A percentile compares a stretch with the other conserved stretches of the same genome.
phyloP scores from a whole-genome alignment of 2,797 vertebrate species.

The Sorex maritimensis region DNA sequence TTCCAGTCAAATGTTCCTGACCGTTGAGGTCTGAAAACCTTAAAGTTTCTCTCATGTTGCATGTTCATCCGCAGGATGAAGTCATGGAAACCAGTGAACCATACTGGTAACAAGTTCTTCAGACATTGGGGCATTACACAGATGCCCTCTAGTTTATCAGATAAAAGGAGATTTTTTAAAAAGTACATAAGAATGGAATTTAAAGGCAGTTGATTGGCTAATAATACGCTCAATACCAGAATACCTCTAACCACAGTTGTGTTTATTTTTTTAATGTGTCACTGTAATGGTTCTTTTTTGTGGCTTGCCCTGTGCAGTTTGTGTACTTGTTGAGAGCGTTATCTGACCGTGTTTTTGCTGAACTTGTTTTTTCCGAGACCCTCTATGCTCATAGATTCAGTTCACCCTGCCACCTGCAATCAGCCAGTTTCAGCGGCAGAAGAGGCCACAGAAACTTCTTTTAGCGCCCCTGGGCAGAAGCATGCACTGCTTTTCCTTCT shows the following conservation, averaged over 20 bases:
- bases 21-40: neutral
- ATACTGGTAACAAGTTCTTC: neutral
- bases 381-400: constrained; percentile 43
- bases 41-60: neutral
- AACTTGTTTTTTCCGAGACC: constrained; percentile 80
- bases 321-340: constrained; percentile 48
- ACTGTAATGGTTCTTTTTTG: constrained; percentile 76
- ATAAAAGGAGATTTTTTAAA: constrained; percentile 1
- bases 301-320: constrained; percentile 42
- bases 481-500: constrained; percentile 79
- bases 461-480: constrained; percentile 67
- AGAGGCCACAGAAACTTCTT: constrained; percentile 75
- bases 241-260: constrained; percentile 61
- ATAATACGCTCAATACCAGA: constrained; percentile 32
- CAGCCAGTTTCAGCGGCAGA: constrained; percentile 65
- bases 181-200: constrained; percentile 13
- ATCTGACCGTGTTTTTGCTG: constrained; percentile 67
- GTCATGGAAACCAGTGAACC: neutral
- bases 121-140: neutral
- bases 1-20: neutral
- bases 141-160: neutral
- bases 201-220: constrained; percentile 36
- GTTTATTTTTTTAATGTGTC: constrained; percentile 71
- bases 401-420: constrained; percentile 46
- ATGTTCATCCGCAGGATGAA: neutral